Evolutionary conservation across 2,113 vertebrate species (phyloP), one percentile per base, ranked within the genome.

Genomic region (Oreotrochilus melanogaster): DNA sequence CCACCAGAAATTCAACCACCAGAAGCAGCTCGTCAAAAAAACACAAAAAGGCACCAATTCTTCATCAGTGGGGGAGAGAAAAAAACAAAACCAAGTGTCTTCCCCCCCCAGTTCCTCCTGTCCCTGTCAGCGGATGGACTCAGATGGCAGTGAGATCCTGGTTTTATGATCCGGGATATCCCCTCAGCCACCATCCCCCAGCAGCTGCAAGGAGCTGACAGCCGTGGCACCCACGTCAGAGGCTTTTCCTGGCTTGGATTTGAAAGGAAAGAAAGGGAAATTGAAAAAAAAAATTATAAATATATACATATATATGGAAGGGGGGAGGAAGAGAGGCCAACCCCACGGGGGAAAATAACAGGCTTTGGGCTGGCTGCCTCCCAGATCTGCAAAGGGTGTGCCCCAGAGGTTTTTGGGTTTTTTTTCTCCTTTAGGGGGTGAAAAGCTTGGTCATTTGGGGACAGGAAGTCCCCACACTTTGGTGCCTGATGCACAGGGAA

Each of bases 351-450:
- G 94, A 73, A 91, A 78, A 71, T 84, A 96, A 73, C 86, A 94
- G 79, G 84, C 86, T 93, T 88, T 25, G 71, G 72, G 81, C 85
- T 95, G 96, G 96, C 95, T 89, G 91, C 76, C n/a, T 86, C 54
- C 91, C 95, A 90, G 1, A 91, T 74, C 78, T 85, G 89, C 86
- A 86, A 62, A 92, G 75, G 45, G 75, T 61, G 57, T 2, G 13
- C 35, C 79, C 89, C 7, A 2, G 58, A 92, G 62, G 53, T n/a
- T n/a, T n/a, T n/a, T n/a, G n/a, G n/a, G 43, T 7, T 45, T 48
- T 48, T 48, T 48, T 1, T 30, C 79, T 64, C 48, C 66, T 33
- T n/a, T 13, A 18, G 17, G 43, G 23, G 50, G 31, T 57, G n/a
- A 88, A 90, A 82, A 17, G 27, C n/a, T 65, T 0, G 0, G 66